Conservation (phyloP, 2,888 invertebrate species). For the Rhagium mordax region DNA sequence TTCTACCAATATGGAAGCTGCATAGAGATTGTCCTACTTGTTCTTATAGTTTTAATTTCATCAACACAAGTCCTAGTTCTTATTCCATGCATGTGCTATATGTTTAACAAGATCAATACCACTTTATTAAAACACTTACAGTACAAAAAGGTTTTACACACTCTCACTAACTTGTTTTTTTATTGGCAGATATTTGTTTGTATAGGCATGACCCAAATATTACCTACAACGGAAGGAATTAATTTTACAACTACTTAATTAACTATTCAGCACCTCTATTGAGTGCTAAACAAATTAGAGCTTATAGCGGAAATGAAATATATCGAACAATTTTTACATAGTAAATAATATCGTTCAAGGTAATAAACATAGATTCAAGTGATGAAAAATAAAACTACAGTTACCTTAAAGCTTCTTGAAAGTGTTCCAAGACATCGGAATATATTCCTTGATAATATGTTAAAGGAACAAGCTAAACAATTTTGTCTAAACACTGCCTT, state of each 20-base stretch:
- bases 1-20: too few species aligned
- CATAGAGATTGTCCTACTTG: too few species aligned
- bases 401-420: neutral
- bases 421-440: neutral
- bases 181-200: too few species aligned
- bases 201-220: neutral
- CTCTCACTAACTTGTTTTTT: too few species aligned
- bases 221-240: neutral
- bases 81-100: too few species aligned
- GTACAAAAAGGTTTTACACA: too few species aligned
- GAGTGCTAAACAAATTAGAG: neutral
- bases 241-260: constrained; percentile 1
- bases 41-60: too few species aligned
- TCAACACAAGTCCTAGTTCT: too few species aligned
- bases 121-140: too few species aligned
- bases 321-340: neutral
- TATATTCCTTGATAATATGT: constrained; percentile 38
- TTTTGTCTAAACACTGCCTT: constrained; percentile 80
- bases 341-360: neutral
- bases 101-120: too few species aligned
- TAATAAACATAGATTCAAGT: neutral
- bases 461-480: constrained; percentile 65
- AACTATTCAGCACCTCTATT: neutral
- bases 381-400: neutral
- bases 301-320: neutral